These are phyloP conservation scores for Geotrypetes seraphini DNA, from an alignment of 2,797 vertebrate genomes.

Conservation along the genomic window DNA sequence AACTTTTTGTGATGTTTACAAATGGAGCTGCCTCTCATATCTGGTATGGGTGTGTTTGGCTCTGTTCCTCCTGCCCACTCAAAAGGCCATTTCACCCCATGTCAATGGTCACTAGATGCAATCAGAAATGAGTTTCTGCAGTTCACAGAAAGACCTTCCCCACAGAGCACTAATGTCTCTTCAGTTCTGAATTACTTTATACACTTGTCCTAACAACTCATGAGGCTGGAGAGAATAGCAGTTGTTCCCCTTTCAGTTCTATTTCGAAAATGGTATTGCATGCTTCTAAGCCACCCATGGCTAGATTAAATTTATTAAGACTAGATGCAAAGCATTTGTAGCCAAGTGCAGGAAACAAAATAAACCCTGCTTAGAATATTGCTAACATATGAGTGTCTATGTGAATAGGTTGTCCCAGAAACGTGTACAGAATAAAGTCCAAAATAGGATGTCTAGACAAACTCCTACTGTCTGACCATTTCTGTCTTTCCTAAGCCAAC, in stretches of 20 bases:
- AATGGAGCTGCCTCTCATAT: neutral
- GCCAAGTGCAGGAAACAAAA: no score
- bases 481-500: conserved; percentile 50
- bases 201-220: no score
- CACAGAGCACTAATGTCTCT: no score
- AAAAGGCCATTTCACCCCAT: neutral
- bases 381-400: conserved; percentile 41
- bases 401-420: conserved; percentile 48
- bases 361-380: conserved; percentile 19
- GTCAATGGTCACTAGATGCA: neutral
- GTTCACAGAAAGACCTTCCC: no score
- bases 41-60: neutral
- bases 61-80: neutral
- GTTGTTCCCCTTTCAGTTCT: no score
- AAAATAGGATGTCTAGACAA: conserved; percentile 65
- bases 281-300: no score
- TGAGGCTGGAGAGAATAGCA: no score
- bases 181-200: no score
- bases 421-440: conserved; percentile 36
- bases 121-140: neutral
- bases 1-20: neutral
- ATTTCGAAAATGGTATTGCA: no score
- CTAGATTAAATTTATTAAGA: no score
- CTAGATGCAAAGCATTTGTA: no score
- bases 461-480: conserved; percentile 68